Percentiles rank a stretch among this genome's conserved stretches.
These are phyloP conservation scores for Aphelinus certus DNA, from an alignment of 1,140 invertebrate species.

Conservation along the genomic window DNA sequence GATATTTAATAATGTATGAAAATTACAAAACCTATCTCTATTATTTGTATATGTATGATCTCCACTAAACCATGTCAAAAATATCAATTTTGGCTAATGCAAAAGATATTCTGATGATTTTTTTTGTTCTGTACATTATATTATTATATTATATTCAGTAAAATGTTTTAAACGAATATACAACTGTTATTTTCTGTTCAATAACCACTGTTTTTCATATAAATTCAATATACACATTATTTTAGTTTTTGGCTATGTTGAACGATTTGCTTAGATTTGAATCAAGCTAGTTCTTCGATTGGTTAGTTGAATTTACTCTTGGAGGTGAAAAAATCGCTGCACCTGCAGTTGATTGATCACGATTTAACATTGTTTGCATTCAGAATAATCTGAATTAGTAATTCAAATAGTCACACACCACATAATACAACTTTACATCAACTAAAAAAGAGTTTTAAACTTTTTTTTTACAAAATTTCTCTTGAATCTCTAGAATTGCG, in stretches of 20 bases:
- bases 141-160: slow-evolving; percentile 22
- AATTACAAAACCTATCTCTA: slow-evolving; percentile 27
- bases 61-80: slow-evolving; percentile 22
- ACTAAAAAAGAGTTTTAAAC: too few species aligned
- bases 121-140: slow-evolving; percentile 18
- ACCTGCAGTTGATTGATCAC: too few species aligned
- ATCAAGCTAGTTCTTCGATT: too few species aligned
- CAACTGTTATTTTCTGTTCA: neutral
- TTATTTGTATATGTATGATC: slow-evolving; percentile 27
- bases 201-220: neutral
- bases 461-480: too few species aligned
- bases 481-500: too few species aligned
- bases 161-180: slow-evolving; percentile 22
- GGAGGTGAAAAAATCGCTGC: too few species aligned
- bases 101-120: slow-evolving; percentile 18
- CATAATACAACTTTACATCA: too few species aligned
- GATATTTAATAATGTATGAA: slow-evolving; percentile 27
- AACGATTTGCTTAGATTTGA: too few species aligned
- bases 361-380: too few species aligned
- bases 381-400: too few species aligned
- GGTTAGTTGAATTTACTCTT: too few species aligned
- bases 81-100: slow-evolving; percentile 24
- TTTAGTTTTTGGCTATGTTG: neutral
- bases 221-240: slow-evolving; percentile 1
- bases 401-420: too few species aligned